A percentile compares a stretch with the other conserved stretches of the same genome.
Evolutionary conservation across 2,113 vertebrate genomes (phyloP).

Genomic region (Hyla sarda): DNA sequence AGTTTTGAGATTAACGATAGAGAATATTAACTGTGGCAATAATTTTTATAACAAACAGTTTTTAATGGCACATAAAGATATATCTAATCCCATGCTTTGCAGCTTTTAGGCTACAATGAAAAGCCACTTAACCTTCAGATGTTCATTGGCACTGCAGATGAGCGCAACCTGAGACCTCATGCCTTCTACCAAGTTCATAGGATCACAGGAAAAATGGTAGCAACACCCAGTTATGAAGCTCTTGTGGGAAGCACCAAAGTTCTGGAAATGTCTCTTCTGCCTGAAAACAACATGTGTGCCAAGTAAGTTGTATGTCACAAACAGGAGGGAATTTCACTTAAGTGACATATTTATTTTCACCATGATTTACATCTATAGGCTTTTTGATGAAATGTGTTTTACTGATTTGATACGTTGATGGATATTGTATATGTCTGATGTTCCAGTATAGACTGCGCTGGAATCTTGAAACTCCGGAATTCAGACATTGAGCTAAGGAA

Average conservation of each 20-base stretch:
- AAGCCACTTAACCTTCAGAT: conserved; percentile 91
- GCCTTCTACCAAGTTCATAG: conserved; percentile 93
- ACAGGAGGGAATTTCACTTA: neutral
- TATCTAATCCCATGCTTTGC: conserved; percentile 45
- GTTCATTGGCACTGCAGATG: conserved; percentile 91
- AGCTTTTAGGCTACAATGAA: conserved; percentile 86
- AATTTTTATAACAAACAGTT: too few relatives aligned
- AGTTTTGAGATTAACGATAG: too few relatives aligned
- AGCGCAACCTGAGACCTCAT: conserved; percentile 86
- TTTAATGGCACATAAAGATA: neutral
- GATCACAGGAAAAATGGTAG: conserved; percentile 93
- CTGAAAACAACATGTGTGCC: conserved; percentile 91
- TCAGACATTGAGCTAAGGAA: conserved; percentile 93
- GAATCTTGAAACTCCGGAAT: conserved; percentile 91
- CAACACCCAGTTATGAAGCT: conserved; percentile 89
- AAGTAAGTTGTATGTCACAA: conserved; percentile 75
- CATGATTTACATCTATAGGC: too few relatives aligned
- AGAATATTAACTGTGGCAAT: too few relatives aligned
- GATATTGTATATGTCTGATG: conserved; percentile 12
- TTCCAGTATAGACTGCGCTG: conserved; percentile 88
- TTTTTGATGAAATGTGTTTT: too few relatives aligned
- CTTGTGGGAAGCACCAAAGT: conserved; percentile 88
- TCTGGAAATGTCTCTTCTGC: conserved; percentile 86
- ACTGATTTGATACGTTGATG: neutral
- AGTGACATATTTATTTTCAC: neutral